phyloP scores from a whole-genome alignment of 2,797 vertebrate genomes.

The Hydrophis major region DNA sequence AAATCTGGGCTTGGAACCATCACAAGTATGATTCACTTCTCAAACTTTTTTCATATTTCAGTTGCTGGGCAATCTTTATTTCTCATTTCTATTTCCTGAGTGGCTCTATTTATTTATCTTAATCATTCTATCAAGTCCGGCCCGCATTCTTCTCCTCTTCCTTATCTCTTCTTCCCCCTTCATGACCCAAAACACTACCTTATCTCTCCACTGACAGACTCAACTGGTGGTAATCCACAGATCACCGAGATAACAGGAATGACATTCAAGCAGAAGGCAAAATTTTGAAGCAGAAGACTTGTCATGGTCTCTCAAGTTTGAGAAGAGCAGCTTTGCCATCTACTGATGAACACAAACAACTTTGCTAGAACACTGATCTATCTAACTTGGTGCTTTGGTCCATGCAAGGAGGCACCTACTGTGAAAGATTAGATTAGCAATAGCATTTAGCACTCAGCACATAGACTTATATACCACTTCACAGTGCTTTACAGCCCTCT shows the following conservation, averaged over 20 bases:
- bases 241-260: slow-evolving; percentile 54
- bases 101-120: slow-evolving; percentile 70
- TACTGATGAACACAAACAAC: background rate
- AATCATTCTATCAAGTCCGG: slow-evolving; percentile 68
- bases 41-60: slow-evolving; percentile 76
- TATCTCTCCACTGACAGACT: slow-evolving; percentile 60
- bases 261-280: slow-evolving; percentile 34
- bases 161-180: slow-evolving; percentile 68
- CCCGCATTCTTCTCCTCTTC: slow-evolving; percentile 14
- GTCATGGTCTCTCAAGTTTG: slow-evolving; percentile 38
- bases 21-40: slow-evolving; percentile 26
- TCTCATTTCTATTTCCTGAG: slow-evolving; percentile 77
- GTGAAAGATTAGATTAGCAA: background rate
- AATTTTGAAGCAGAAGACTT: slow-evolving; percentile 34
- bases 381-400: background rate
- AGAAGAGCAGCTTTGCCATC: slow-evolving; percentile 30
- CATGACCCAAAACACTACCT: slow-evolving; percentile 50
- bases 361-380: background rate
- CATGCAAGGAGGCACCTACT: background rate
- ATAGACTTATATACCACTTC: background rate
- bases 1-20: slow-evolving; percentile 18
- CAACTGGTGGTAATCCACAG: slow-evolving; percentile 54
- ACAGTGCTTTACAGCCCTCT: background rate
- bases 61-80: slow-evolving; percentile 68
- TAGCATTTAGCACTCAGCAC: background rate